phyloP scores from a whole-genome alignment of 2,888 invertebrate species.

The Pheosia gnoma region DNA sequence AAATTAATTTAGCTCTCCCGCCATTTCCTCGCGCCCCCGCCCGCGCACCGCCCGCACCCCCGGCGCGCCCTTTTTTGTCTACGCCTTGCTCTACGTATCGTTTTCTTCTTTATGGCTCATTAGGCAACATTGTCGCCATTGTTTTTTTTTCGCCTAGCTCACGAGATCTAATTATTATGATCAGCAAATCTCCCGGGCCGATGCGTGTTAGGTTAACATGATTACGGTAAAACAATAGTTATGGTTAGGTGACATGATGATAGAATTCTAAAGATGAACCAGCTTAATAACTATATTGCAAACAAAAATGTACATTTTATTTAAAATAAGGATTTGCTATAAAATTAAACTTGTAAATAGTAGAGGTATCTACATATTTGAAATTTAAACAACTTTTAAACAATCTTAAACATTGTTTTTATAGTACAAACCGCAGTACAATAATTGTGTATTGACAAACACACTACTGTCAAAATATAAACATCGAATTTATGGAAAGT shows the following conservation, averaged over 20 bases:
- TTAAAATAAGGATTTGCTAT: too few species aligned
- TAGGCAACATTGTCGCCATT: conserved; percentile 82
- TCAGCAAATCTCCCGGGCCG: conserved; percentile 65
- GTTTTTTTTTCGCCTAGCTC: conserved; percentile 77
- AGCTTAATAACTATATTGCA: too few species aligned
- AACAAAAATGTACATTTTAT: too few species aligned
- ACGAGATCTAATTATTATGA: conserved; percentile 78
- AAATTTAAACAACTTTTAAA: too few species aligned
- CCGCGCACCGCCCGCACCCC: conserved; percentile 61
- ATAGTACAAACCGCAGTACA: too few species aligned
- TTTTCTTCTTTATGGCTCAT: conserved; percentile 85
- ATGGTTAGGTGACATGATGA: neutral
- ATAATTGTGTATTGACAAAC: too few species aligned
- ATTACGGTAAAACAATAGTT: neutral
- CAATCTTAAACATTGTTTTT: too few species aligned
- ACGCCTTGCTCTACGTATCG: conserved; percentile 84
- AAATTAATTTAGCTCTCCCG: conserved; percentile 85
- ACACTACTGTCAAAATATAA: too few species aligned
- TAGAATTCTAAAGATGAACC: neutral
- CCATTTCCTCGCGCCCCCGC: conserved; percentile 76
- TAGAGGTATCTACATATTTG: too few species aligned
- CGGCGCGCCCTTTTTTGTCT: conserved; percentile 81
- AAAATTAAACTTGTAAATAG: too few species aligned
- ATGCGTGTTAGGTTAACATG: conserved; percentile 42
- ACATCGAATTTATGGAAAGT: too few species aligned